Conservation (phyloP, 2,113 vertebrate species). For the Pituophis catenifer region DNA sequence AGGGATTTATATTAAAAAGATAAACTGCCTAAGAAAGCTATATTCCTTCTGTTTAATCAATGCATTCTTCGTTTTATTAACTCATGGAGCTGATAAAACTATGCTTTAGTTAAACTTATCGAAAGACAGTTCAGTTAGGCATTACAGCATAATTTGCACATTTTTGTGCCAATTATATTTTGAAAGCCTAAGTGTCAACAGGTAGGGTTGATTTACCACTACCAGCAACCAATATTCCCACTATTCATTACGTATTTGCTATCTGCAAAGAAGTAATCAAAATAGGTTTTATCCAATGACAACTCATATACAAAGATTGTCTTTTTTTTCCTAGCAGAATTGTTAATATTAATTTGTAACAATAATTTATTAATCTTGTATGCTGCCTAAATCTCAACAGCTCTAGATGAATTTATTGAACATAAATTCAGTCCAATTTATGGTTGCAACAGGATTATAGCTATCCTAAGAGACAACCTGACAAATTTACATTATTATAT, state of each 20-base stretch:
- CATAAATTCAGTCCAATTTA: neutral
- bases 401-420: neutral
- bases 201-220: neutral
- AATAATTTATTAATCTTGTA: neutral
- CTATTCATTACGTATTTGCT: neutral
- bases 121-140: neutral
- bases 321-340: neutral
- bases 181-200: neutral
- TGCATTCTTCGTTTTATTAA: neutral
- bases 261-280: neutral
- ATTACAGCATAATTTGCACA: neutral
- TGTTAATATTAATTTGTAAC: neutral
- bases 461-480: neutral
- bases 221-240: neutral
- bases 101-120: neutral
- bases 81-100: neutral
- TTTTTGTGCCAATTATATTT: neutral
- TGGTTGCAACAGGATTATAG: neutral
- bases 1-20: neutral
- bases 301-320: neutral
- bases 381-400: neutral
- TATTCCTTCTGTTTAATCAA: slow-evolving; percentile 16
- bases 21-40: neutral
- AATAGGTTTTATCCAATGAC: neutral
- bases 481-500: neutral